These are phyloP conservation scores for Patagioenas fasciata DNA, from an alignment of 2,113 vertebrate genomes.

Conservation along the genomic window DNA sequence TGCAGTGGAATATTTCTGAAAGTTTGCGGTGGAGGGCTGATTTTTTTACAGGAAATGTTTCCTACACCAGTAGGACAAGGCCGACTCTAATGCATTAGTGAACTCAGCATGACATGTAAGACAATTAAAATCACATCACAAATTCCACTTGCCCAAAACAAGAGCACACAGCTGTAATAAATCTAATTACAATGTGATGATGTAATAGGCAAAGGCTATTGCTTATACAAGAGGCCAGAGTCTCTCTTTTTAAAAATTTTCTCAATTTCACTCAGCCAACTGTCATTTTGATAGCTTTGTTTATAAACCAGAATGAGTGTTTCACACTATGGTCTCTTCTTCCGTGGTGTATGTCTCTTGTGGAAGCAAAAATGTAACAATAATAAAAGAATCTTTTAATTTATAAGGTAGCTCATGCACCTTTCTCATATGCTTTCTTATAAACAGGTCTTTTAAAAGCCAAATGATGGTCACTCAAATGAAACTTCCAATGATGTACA, in stretches of 20 bases:
- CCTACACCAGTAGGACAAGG: not conserved
- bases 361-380: not conserved
- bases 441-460: not conserved
- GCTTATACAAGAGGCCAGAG: not conserved
- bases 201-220: constrained; percentile 24
- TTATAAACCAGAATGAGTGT: not conserved
- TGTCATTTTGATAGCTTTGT: not conserved
- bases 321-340: not conserved
- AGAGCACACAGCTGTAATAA: constrained; percentile 9
- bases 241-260: not conserved
- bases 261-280: not conserved
- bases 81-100: not conserved
- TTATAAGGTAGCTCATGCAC: not conserved
- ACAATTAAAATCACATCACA: constrained; percentile 46
- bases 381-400: not conserved
- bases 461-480: not conserved
- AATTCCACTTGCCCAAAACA: not conserved
- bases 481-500: not conserved
- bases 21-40: not conserved
- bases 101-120: not conserved
- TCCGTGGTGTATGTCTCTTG: not conserved
- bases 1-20: not conserved
- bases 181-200: constrained; percentile 13
- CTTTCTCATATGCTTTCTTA: not conserved
- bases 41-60: not conserved